These are phyloP conservation scores for Caranx melampygus DNA, from an alignment of 2,113 vertebrate genomes.

Conservation along the genomic window DNA sequence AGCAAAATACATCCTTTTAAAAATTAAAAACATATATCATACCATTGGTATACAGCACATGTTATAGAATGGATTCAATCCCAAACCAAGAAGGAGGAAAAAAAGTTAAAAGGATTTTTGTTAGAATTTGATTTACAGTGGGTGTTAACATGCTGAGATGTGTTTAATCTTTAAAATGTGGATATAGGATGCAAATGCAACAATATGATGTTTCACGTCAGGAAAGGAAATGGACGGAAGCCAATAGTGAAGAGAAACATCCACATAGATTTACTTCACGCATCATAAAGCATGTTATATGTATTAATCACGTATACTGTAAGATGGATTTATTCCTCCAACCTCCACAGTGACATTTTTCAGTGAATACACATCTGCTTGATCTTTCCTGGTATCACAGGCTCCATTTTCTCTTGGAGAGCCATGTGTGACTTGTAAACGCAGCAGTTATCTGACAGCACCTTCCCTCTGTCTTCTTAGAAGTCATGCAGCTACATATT, in stretches of 20 bases:
- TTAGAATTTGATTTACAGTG: background rate
- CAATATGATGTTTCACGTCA: background rate
- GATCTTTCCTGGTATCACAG: background rate
- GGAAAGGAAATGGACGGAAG: background rate
- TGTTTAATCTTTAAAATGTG: background rate
- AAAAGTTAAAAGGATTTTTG: no score
- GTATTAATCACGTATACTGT: slow-evolving; percentile 1
- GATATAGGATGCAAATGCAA: background rate
- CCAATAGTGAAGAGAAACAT: background rate
- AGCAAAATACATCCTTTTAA: background rate
- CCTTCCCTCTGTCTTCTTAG: background rate
- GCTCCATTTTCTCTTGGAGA: background rate
- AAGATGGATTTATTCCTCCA: background rate
- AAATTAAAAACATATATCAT: background rate
- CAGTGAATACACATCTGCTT: background rate
- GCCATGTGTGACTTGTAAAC: background rate
- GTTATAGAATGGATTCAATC: background rate
- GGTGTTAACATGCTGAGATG: background rate
- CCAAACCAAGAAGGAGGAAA: no score
- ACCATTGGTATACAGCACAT: background rate
- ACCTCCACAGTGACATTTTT: background rate
- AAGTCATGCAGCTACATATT: background rate
- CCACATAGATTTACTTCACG: background rate
- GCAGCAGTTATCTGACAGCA: background rate
- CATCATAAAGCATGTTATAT: no score